phyloP scores from a whole-genome alignment of 2,113 vertebrate genomes.

The Rafetus swinhoei region DNA sequence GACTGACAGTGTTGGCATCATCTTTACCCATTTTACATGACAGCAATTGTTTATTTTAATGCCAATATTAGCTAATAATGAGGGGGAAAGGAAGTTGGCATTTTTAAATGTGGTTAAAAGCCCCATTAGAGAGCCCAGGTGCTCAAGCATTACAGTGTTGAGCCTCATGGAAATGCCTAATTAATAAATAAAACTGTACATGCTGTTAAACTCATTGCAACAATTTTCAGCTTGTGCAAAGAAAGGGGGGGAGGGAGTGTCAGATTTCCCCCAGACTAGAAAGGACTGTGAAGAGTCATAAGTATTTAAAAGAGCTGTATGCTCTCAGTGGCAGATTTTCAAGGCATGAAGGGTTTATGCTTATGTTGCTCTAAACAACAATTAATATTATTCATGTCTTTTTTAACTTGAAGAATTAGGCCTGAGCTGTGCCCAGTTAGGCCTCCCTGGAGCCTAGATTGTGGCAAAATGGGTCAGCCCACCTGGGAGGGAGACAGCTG shows the following conservation, averaged over 20 bases:
- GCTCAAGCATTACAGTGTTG: background rate
- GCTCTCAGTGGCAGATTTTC: background rate
- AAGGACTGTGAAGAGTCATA: background rate
- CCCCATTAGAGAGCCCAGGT: no score
- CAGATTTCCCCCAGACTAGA: background rate
- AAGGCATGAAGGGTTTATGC: background rate
- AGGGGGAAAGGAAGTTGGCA: background rate
- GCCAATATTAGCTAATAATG: background rate
- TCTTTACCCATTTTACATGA: background rate
- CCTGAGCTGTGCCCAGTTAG: background rate
- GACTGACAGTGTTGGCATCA: background rate
- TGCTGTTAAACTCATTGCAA: rapidly evolving
- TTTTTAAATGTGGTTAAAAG: background rate
- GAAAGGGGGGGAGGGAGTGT: background rate
- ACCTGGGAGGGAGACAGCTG: conserved; percentile 78
- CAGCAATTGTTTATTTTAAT: background rate
- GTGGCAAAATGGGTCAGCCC: conserved; percentile 56
- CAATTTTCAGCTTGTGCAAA: rapidly evolving
- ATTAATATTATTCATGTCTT: conserved; percentile 15
- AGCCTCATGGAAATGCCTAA: background rate
- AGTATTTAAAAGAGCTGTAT: background rate
- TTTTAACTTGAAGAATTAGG: background rate
- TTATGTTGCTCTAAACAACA: background rate
- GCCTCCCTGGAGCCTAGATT: conserved; percentile 41
- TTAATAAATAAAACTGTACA: background rate